phyloP scores from a whole-genome alignment of 2,797 vertebrate species.

The Pteropus rufus region DNA sequence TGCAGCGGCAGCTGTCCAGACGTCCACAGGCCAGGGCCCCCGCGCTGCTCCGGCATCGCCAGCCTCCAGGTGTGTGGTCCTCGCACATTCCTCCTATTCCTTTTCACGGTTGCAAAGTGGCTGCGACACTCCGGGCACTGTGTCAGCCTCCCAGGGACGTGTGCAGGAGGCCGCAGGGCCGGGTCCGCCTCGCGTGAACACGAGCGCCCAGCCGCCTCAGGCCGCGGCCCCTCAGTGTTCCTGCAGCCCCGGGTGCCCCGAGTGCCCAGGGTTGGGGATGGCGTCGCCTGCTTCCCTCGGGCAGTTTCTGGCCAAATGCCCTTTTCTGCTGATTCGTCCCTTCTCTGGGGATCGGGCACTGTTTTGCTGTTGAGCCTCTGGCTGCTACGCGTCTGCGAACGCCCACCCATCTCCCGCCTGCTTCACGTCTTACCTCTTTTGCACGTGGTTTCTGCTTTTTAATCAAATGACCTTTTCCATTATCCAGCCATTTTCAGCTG shows the following conservation, averaged over 20 bases:
- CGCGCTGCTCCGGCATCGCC: accelerated
- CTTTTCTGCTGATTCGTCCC: neutral
- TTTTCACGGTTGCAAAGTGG: neutral
- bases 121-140: accelerated
- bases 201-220: neutral
- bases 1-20: accelerated
- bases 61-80: neutral
- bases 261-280: accelerated
- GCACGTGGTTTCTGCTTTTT: neutral
- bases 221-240: neutral
- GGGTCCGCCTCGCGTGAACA: no score
- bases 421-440: no score
- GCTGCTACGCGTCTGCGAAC: no score
- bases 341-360: neutral
- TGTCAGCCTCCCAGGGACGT: neutral
- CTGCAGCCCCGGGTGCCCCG: accelerated
- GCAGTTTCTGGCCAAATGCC: neutral
- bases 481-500: no score
- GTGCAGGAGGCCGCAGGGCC: no score
- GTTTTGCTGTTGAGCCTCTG: accelerated
- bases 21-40: neutral
- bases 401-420: neutral
- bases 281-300: neutral
- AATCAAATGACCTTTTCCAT: neutral
- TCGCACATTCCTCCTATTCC: neutral